Conservation (phyloP, 1,140 invertebrate species). For the Tribolium madens region DNA sequence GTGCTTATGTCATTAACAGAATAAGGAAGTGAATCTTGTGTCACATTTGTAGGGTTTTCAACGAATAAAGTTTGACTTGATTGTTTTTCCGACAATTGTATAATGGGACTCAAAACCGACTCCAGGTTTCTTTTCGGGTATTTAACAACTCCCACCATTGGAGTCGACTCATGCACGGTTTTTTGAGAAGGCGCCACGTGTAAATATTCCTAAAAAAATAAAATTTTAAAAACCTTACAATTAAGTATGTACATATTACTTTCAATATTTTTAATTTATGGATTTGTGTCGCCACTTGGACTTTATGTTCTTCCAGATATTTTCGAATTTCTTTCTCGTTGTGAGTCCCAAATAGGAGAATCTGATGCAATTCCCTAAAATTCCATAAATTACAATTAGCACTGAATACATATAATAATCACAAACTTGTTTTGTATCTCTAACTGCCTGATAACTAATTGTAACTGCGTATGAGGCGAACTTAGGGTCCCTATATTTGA, state of each 20-base stretch:
- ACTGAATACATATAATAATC: too few relatives aligned
- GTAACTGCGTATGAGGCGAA: slow-evolving; percentile 67
- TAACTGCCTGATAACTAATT: slow-evolving; percentile 73
- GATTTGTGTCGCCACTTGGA: slow-evolving; percentile 71
- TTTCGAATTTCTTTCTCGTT: slow-evolving; percentile 66
- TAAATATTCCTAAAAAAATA: slow-evolving; percentile 11
- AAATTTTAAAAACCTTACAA: slow-evolving; percentile 53
- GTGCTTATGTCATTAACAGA: slow-evolving; percentile 71
- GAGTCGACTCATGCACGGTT: slow-evolving; percentile 60
- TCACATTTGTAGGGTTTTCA: not conserved
- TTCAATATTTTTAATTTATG: slow-evolving; percentile 71
- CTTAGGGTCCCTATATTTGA: slow-evolving; percentile 56
- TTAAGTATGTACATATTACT: too few relatives aligned
- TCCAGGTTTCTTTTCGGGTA: slow-evolving; percentile 2
- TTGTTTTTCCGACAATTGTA: too few relatives aligned
- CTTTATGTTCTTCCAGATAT: slow-evolving; percentile 69
- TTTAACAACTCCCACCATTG: slow-evolving; percentile 51
- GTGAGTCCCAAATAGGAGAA: slow-evolving; percentile 54
- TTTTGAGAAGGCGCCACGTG: slow-evolving; percentile 3
- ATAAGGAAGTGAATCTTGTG: slow-evolving; percentile 63
- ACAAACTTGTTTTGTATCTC: slow-evolving; percentile 74
- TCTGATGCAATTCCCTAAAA: slow-evolving; percentile 61
- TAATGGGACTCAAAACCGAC: slow-evolving; percentile 69
- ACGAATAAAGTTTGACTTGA: slow-evolving; percentile 2
- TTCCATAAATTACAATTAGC: too few relatives aligned